These are phyloP conservation scores for Riptortus pedestris DNA, from an alignment of 1,140 invertebrate genomes.

Conservation along the genomic window DNA sequence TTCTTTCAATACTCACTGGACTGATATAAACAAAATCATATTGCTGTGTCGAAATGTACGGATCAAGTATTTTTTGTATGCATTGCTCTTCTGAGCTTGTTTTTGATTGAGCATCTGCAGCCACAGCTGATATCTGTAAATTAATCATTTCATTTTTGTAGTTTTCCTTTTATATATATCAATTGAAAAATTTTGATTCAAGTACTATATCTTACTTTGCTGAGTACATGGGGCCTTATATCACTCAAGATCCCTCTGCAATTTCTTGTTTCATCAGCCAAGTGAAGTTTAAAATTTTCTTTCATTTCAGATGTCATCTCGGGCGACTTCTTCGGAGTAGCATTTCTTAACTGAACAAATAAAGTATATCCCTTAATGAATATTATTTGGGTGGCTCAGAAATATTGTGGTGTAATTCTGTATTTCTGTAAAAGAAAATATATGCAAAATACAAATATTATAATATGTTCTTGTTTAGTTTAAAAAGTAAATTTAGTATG, in stretches of 20 bases:
- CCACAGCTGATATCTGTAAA: neutral
- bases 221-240: neutral
- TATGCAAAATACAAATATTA: too few relatives aligned
- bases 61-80: constrained; percentile 3
- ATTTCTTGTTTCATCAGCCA: neutral
- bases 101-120: neutral
- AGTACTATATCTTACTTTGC: neutral
- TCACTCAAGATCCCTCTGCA: neutral
- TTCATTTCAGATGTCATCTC: neutral
- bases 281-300: neutral
- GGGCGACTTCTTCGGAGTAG: neutral
- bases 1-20: too few relatives aligned
- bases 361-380: too few relatives aligned
- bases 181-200: too few relatives aligned
- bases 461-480: too few relatives aligned
- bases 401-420: too few relatives aligned
- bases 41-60: neutral
- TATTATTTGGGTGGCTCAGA: too few relatives aligned
- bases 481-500: too few relatives aligned
- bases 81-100: neutral
- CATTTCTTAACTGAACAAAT: neutral
- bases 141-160: too few relatives aligned
- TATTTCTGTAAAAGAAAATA: too few relatives aligned
- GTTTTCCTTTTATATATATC: too few relatives aligned
- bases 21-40: neutral